Evolutionary conservation across 1,140 invertebrate species (phyloP).

Genomic region (Bombus haemorrhoidalis): DNA sequence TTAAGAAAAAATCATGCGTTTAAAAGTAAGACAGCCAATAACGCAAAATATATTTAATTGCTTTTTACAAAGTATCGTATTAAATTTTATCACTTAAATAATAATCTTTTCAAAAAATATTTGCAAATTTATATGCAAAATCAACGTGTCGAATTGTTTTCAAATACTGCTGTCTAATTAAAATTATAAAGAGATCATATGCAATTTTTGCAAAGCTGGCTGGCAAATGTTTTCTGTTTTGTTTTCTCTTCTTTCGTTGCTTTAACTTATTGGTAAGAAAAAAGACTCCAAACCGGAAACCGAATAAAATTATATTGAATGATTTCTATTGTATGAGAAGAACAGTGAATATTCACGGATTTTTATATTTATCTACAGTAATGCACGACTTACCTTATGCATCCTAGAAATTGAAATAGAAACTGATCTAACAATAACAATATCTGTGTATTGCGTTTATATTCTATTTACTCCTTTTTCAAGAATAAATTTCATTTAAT

Average conservation of each 20-base stretch:
- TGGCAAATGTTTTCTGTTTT: too few relatives aligned
- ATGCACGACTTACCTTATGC: conserved; percentile 37
- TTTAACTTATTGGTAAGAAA: too few relatives aligned
- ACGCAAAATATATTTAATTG: neutral
- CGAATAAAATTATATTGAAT: neutral
- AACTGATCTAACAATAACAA: neutral
- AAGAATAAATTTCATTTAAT: neutral
- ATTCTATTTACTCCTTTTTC: too few relatives aligned
- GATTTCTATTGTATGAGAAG: neutral
- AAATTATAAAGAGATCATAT: neutral
- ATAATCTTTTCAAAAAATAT: neutral
- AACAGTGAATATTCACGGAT: neutral
- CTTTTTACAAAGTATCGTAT: neutral
- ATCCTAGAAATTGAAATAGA: conserved; percentile 25
- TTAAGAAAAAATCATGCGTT: neutral
- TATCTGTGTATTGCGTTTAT: neutral
- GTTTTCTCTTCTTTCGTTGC: too few relatives aligned
- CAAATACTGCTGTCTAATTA: neutral
- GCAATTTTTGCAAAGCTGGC: neutral
- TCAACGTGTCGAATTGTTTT: too few relatives aligned
- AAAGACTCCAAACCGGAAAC: too few relatives aligned
- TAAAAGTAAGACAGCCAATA: neutral
- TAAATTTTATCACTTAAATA: neutral
- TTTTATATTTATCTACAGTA: conserved; percentile 6
- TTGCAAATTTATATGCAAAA: neutral